Evolutionary conservation across 2,113 vertebrate genomes (phyloP).

Genomic region (Oreochromis spilurus): DNA sequence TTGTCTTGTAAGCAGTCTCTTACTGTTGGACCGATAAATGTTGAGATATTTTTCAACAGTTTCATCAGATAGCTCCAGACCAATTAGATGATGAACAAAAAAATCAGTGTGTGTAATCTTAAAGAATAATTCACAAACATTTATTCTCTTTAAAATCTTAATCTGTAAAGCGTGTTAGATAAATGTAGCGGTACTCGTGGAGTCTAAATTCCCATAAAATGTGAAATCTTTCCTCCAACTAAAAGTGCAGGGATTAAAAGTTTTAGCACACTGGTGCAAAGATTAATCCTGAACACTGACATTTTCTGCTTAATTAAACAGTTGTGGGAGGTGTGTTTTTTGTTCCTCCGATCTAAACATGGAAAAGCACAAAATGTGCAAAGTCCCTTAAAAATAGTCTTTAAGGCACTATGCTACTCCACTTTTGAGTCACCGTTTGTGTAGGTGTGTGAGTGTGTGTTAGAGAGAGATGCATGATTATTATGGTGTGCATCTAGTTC

Average conservation of each 20-base stretch:
- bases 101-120: not conserved
- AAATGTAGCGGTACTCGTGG: not conserved
- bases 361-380: not conserved
- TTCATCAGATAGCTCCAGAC: not conserved
- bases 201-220: not conserved
- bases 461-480: not conserved
- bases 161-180: not conserved
- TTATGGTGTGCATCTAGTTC: constrained; percentile 2
- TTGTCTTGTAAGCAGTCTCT: not conserved
- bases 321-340: not conserved
- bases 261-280: not conserved
- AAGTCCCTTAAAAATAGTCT: not conserved
- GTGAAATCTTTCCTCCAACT: not conserved
- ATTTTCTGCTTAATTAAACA: not conserved
- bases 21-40: not conserved
- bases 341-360: not conserved
- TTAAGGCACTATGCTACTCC: not conserved
- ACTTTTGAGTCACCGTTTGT: not conserved
- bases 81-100: not conserved
- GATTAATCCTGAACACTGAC: not conserved
- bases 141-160: not conserved
- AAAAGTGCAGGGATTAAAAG: not conserved
- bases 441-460: not conserved
- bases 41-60: not conserved
- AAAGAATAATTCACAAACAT: not conserved